Conservation (phyloP, 2,113 vertebrate species). For the Odobenus rosmarus region DNA sequence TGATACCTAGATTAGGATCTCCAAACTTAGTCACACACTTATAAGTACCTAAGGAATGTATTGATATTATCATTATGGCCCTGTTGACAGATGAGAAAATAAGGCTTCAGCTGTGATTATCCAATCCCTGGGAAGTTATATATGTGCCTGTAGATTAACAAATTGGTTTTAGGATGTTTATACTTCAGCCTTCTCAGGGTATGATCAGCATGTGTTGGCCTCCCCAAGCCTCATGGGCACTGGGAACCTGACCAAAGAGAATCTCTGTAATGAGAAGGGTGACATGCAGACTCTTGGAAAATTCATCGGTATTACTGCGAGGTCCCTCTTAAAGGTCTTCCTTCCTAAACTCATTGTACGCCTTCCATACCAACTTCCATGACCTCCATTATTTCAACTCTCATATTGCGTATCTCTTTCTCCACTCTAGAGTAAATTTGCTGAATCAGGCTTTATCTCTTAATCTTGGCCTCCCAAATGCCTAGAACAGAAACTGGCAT, state of each 20-base stretch:
- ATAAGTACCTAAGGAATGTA: not conserved
- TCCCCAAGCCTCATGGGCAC: not conserved
- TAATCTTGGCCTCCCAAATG: not conserved
- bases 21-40: not conserved
- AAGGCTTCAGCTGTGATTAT: not conserved
- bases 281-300: not conserved
- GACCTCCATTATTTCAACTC: not conserved
- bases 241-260: not conserved
- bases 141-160: not conserved
- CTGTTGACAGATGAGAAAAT: not conserved
- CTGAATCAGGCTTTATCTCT: not conserved
- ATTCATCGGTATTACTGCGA: not conserved
- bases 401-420: not conserved
- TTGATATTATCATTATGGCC: not conserved
- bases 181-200: not conserved
- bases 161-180: not conserved
- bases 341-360: not conserved
- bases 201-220: not conserved
- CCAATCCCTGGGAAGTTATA: not conserved
- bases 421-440: not conserved
- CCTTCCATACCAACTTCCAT: not conserved
- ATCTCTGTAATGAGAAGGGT: not conserved
- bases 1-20: not conserved
- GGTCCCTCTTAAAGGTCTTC: not conserved
- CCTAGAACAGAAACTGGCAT: not conserved